Evolutionary conservation across 2,888 invertebrate genomes (phyloP).

Genomic region (Drosophila putrida): DNA sequence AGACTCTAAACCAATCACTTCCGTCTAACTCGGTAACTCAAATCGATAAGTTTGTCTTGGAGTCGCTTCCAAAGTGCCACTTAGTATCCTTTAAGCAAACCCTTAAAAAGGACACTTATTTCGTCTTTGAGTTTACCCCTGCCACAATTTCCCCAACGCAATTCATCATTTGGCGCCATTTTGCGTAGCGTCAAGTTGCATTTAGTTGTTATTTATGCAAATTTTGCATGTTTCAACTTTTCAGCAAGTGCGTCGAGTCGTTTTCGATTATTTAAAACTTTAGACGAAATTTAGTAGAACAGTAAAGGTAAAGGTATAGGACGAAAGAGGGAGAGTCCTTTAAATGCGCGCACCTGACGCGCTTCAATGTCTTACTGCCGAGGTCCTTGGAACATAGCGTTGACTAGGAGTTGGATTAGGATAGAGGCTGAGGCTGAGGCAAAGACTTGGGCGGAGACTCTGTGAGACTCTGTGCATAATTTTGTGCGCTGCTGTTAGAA

Average conservation of each 20-base stretch:
- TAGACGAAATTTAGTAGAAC: constrained; percentile 66
- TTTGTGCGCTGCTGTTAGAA: constrained; percentile 76
- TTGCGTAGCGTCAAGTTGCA: constrained; percentile 79
- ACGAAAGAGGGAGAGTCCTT: constrained; percentile 25
- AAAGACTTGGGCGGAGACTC: constrained; percentile 33
- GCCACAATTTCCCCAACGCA: constrained; percentile 27
- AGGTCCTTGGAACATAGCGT: constrained; percentile 27
- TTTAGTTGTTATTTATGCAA: constrained; percentile 84
- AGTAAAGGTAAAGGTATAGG: background rate
- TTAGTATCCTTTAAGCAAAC: constrained; percentile 5
- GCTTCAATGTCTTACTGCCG: constrained; percentile 66
- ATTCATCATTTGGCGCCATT: constrained; percentile 75
- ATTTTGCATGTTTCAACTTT: constrained; percentile 81
- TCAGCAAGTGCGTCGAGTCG: constrained; percentile 79
- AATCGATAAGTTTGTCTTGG: constrained; percentile 1
- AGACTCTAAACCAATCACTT: background rate
- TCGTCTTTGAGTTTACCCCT: constrained; percentile 9
- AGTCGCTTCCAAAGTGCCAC: constrained; percentile 17
- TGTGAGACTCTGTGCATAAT: constrained; percentile 70
- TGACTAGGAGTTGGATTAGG: constrained; percentile 62
- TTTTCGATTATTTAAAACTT: constrained; percentile 82
- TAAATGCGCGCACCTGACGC: constrained; percentile 82
- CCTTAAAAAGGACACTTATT: constrained; percentile 19
- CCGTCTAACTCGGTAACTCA: background rate
- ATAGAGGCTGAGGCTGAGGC: constrained; percentile 9